Conservation (phyloP, 2,797 vertebrate genomes). For the Anguilla megastoma region DNA sequence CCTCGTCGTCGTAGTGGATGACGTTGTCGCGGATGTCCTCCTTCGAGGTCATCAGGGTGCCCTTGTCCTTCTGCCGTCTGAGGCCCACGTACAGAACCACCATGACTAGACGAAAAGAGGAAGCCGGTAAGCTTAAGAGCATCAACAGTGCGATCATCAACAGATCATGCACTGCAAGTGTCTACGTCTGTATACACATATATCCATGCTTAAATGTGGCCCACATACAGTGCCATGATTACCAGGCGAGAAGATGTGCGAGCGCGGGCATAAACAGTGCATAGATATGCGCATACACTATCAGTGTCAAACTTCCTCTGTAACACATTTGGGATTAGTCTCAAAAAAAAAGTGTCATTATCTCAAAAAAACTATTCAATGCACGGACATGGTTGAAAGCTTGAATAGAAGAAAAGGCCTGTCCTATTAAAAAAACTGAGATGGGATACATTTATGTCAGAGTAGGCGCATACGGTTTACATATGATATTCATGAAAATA, state of each 20-base stretch:
- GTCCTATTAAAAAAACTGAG: no score
- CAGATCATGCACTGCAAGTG: not conserved
- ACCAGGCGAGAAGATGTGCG: not conserved
- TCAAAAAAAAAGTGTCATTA: not conserved
- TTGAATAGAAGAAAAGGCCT: not conserved
- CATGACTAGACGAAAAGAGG: constrained; percentile 72
- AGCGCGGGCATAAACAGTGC: not conserved
- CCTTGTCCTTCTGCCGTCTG: constrained; percentile 91
- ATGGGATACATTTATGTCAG: no score
- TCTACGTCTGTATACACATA: not conserved
- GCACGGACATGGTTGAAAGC: not conserved
- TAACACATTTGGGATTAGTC: not conserved
- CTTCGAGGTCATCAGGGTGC: constrained; percentile 95
- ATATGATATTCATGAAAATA: not conserved
- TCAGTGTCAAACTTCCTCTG: not conserved
- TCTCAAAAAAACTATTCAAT: not conserved
- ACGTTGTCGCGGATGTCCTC: constrained; percentile 98
- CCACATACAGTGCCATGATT: not conserved
- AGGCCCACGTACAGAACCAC: constrained; percentile 92
- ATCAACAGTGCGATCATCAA: not conserved
- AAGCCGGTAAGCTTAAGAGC: not conserved
- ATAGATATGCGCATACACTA: no score
- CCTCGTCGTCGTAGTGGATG: constrained; percentile 97
- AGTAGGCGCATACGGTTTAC: not conserved
- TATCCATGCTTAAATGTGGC: not conserved